Conservation (phyloP, 2,888 invertebrate species). For the Plusia festucae region DNA sequence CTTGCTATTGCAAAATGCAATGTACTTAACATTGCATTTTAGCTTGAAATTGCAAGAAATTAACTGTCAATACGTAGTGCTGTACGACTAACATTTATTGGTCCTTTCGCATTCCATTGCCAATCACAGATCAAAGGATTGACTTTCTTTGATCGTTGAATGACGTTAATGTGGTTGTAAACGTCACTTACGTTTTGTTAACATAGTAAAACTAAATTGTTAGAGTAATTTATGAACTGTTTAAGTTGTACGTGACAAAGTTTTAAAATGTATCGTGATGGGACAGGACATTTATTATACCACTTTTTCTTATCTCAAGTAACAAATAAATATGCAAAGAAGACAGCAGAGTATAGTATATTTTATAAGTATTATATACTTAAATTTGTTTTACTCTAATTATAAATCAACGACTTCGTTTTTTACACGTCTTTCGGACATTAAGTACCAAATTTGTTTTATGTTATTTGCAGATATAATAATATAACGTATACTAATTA, state of each 20-base stretch:
- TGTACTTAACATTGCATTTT: too few relatives aligned
- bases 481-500: slow-evolving; percentile 40
- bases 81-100: slow-evolving; percentile 38
- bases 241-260: background rate
- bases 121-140: slow-evolving; percentile 39
- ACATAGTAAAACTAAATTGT: background rate
- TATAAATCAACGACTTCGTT: too few relatives aligned
- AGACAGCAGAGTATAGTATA: background rate
- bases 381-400: too few relatives aligned
- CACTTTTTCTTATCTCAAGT: background rate
- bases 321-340: background rate
- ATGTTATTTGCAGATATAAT: too few relatives aligned
- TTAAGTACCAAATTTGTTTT: too few relatives aligned
- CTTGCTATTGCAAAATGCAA: too few relatives aligned
- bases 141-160: slow-evolving; percentile 29
- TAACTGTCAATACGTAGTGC: slow-evolving; percentile 42
- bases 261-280: background rate
- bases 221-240: background rate
- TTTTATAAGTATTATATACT: too few relatives aligned
- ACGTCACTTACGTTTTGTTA: slow-evolving; percentile 11
- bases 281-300: background rate
- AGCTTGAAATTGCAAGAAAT: too few relatives aligned
- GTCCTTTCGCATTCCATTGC: slow-evolving; percentile 27
- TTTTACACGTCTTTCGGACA: too few relatives aligned
- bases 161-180: slow-evolving; percentile 15